phyloP scores from a whole-genome alignment of 2,113 vertebrate species.

The Nannobrachium achirus region DNA sequence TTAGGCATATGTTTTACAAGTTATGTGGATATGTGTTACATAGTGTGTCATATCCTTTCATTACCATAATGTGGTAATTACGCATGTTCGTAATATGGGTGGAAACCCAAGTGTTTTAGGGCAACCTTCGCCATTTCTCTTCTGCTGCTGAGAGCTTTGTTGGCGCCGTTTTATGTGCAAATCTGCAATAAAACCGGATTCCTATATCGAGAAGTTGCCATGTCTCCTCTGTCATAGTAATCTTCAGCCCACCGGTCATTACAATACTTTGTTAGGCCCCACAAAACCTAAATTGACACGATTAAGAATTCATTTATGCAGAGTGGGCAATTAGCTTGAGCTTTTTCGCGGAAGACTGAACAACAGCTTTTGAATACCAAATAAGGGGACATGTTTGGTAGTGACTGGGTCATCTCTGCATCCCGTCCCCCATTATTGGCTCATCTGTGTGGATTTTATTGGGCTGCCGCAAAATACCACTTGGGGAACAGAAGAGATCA shows the following conservation, averaged over 20 bases:
- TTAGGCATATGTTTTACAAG: too few relatives aligned
- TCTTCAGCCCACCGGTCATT: neutral
- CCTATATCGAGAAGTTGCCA: too few relatives aligned
- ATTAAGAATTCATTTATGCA: slow-evolving; percentile 50
- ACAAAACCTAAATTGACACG: slow-evolving; percentile 35
- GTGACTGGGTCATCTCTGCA: slow-evolving; percentile 6
- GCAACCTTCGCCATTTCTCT: too few relatives aligned
- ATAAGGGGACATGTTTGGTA: slow-evolving; percentile 10
- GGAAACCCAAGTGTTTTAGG: too few relatives aligned
- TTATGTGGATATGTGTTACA: too few relatives aligned
- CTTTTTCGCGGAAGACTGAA: slow-evolving; percentile 36
- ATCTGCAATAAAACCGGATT: too few relatives aligned
- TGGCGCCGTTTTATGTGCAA: too few relatives aligned
- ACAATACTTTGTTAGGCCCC: slow-evolving; percentile 31
- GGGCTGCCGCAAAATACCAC: neutral
- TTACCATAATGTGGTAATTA: too few relatives aligned
- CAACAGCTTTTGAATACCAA: slow-evolving; percentile 39
- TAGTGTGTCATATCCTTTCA: too few relatives aligned
- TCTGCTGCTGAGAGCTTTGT: too few relatives aligned
- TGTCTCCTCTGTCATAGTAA: too few relatives aligned
- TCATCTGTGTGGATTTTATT: neutral
- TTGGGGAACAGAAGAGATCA: slow-evolving; percentile 4
- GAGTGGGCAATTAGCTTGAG: slow-evolving; percentile 28
- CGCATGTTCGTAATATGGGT: too few relatives aligned
- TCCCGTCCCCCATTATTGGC: neutral